A percentile compares a stretch with the other conserved stretches of the same genome.
These are phyloP conservation scores for human (Homo sapiens) DNA, from an alignment of 2,113 vertebrate genomes.

Conservation along the genomic window GRCh38 chr1:174583001-174583500, in stretches of 20 bases:
- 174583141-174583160: neutral
- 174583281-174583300: neutral
- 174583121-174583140: neutral
- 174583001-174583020: conserved; percentile 55
- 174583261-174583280: conserved; percentile 26
- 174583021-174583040: conserved; percentile 53
- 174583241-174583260: neutral
- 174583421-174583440: neutral
- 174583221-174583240: neutral
- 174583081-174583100: conserved; percentile 37
- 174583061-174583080: conserved; percentile 47
- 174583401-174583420: neutral
- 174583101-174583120: neutral
- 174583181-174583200: neutral
- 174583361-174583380: neutral
- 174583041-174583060: conserved; percentile 55
- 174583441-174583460: neutral
- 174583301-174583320: conserved; percentile 2
- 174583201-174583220: neutral
- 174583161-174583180: neutral
- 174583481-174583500: neutral
- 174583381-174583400: conserved; percentile 4
- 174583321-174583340: conserved; percentile 20
- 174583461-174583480: neutral
- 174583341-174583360: neutral